Evolutionary conservation across 2,797 vertebrate genomes (phyloP), one percentile per base, ranked within the genome.

Genomic region (Hephaestus fuliginosus): DNA sequence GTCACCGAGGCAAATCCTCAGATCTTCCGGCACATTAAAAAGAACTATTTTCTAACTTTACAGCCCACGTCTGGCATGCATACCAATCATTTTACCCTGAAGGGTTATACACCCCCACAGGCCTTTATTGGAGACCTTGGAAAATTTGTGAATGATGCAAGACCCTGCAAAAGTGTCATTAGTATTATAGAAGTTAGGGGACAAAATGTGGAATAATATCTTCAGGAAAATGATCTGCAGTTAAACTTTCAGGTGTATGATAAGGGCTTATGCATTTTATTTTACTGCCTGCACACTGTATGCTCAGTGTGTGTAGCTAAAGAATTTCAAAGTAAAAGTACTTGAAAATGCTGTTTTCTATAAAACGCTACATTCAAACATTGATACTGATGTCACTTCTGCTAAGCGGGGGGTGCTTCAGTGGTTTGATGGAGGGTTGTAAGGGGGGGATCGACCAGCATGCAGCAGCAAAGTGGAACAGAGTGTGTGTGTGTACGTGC

Each of bases 91-190:
- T 84, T 80, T 61, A 76, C 88, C 86, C 91, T 76, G 74, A 78
- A 76, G 88, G 83, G 36, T 28, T 57, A 56, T 64, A 64, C 81
- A 61, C 13, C 61, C 82, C 79, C 84, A 70, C 63, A 67, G 70
- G 88, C 79, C 74, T 85, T 82, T 57, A 39, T 72, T 49, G 66
- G 60, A 80, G 79, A 78, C 79, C 78, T 78, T 81, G 76, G 30
- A 66, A 70, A 30, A 43, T 74, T 56, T 60, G 33, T 62, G 28
- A 64, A 89, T 91, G 90, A 91, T 91, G 89, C 74, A 92, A 92
- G 75, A 80, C 2, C 13, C 51, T 89, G 90, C 28, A 92, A 90
- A 62, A 22, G 66, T 63, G 64, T 76, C 81, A 25, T 75, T 72
- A 69, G 25, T 46, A 4, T 58, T 67, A 55, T 70, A 60, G 80